A percentile compares a stretch with the other conserved stretches of the same genome.
Conservation (phyloP, 1,140 invertebrate genomes). For the Hormaphis cornu region DNA sequence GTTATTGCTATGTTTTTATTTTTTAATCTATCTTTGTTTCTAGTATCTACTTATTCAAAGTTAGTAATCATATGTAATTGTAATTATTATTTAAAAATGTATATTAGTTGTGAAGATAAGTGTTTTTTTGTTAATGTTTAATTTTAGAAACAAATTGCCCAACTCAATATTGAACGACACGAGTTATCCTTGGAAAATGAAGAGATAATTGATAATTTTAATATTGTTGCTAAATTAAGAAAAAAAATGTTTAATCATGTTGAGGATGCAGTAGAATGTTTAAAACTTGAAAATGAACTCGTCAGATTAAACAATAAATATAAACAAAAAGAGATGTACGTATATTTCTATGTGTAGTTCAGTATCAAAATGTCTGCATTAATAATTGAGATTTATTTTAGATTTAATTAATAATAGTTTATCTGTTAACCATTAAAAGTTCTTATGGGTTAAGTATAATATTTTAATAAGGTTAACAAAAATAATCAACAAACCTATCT, state of each 20-base stretch:
- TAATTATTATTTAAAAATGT: too few relatives aligned
- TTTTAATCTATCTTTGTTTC: not conserved
- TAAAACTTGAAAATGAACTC: conserved; percentile 69
- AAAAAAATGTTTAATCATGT: conserved; percentile 74
- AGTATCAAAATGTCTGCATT: too few relatives aligned
- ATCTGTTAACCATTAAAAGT: too few relatives aligned
- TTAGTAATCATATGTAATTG: too few relatives aligned
- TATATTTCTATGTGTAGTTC: conserved; percentile 27
- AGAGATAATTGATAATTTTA: conserved; percentile 82
- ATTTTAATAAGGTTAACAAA: too few relatives aligned
- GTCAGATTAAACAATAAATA: conserved; percentile 57
- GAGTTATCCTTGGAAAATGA: conserved; percentile 64
- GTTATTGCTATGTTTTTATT: not conserved
- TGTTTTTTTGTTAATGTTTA: not conserved
- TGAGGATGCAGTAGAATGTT: conserved; percentile 73
- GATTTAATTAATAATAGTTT: too few relatives aligned
- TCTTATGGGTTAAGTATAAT: too few relatives aligned
- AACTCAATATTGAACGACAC: conserved; percentile 67
- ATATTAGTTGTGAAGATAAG: too few relatives aligned
- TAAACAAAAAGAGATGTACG: conserved; percentile 59
- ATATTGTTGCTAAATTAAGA: conserved; percentile 83
- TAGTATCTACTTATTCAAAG: not conserved
- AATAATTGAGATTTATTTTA: too few relatives aligned
- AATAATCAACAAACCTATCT: too few relatives aligned
- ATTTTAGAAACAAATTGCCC: conserved; percentile 64